Base-by-base conservation (phyloP, 1,140 invertebrate species). In the Drosophila subpulchrella region DNA sequence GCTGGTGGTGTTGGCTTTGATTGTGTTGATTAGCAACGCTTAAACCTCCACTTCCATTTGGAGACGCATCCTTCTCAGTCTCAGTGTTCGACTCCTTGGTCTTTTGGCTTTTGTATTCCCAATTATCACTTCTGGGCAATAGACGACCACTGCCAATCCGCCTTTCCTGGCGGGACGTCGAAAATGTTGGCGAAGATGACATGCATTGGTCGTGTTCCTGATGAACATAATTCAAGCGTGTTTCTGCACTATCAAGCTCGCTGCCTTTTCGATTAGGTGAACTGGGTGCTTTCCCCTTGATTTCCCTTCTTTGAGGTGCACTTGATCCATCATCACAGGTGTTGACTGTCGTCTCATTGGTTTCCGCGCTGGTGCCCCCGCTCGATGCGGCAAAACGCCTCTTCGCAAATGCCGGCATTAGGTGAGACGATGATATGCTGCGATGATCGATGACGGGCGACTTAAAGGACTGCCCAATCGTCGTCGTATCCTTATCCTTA, bases 141-240 rank as follows among this genome's bases (percentile, higher is more conserved):
- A 97, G 95, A 5, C 96, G 94, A 4, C 96, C 96, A 91, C 96
- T 96, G 1, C 96, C 96, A 75, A 97, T 96, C 41, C 95, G 94
- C 38, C 95, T 93, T 32, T 93, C 93, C 42, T 93, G 75, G 0
- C 76, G 63, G 3, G 60, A 51, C 4, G 53, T 30, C 7, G 55
- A 62, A 48, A 71, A 66, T 38, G 84, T 79, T 10, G 80, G 79
- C 5, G 83, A 82, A 6, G 63, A 53, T 38, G 63, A 48, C 46
- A 53, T 58, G 11, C 34, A 56, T 44, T 67, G 54, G 6, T 77
- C 72, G 46, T 71, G 10, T 30, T 80, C 67, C 20, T 30, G 15
- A 27, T 73, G 62, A 11, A 24, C 20, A 24, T 34, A 39, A n/a
- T 67, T 50, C 20, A 50, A 42, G 20, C 73, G 55, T 17, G 54